A percentile compares a stretch with the other conserved stretches of the same genome.
Evolutionary conservation across 1,140 invertebrate genomes (phyloP).

Genomic region (Tachypleus tridentatus): DNA sequence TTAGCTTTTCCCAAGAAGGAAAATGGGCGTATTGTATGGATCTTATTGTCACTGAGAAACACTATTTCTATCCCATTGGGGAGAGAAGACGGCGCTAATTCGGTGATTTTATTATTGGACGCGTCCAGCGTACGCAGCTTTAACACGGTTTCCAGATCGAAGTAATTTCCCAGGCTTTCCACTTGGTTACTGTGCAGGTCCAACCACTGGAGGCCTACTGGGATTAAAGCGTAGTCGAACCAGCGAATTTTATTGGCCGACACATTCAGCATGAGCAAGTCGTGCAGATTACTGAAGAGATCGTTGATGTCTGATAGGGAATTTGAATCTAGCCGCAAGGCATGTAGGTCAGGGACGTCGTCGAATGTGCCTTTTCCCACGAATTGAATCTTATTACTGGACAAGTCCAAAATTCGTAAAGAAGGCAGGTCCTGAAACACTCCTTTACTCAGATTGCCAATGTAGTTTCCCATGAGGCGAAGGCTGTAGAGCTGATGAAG

Average conservation of each 20-base stretch:
- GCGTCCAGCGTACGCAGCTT: conserved; percentile 63
- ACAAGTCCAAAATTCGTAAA: conserved; percentile 75
- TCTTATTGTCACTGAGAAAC: conserved; percentile 70
- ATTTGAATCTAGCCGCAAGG: conserved; percentile 74
- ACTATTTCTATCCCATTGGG: conserved; percentile 63
- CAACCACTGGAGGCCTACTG: conserved; percentile 67
- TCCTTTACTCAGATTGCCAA: conserved; percentile 69
- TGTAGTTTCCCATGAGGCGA: conserved; percentile 70
- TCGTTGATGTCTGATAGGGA: conserved; percentile 68
- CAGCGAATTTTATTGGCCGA: conserved; percentile 77
- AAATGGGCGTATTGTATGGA: conserved; percentile 60
- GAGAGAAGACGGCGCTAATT: conserved; percentile 54
- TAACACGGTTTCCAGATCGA: conserved; percentile 53
- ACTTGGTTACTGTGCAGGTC: conserved; percentile 82
- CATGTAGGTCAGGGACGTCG: conserved; percentile 61
- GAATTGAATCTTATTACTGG: conserved; percentile 63
- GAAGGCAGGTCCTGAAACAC: conserved; percentile 65
- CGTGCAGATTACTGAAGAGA: conserved; percentile 65
- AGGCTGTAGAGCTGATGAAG: conserved; percentile 66
- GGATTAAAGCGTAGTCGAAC: conserved; percentile 81
- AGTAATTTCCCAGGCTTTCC: conserved; percentile 69
- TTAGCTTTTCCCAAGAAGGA: conserved; percentile 72
- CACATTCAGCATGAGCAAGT: conserved; percentile 76
- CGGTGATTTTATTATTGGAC: conserved; percentile 64
- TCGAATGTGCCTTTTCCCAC: conserved; percentile 73